phyloP scores from a whole-genome alignment of 1,140 invertebrate species.

The Protaetia brevitarsis region DNA sequence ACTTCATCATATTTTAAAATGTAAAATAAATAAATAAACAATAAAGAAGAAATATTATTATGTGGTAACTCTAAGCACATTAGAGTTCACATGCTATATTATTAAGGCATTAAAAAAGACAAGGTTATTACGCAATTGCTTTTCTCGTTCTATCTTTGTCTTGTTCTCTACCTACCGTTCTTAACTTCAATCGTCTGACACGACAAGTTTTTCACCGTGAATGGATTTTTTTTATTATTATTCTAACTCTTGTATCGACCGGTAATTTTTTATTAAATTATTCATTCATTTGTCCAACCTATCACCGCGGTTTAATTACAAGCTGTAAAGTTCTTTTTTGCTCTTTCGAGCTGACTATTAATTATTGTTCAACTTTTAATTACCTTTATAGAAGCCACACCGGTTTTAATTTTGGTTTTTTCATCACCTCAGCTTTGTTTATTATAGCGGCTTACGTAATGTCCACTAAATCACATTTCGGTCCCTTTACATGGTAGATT shows the following conservation, averaged over 20 bases:
- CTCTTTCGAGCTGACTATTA: not conserved
- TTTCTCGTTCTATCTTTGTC: not conserved
- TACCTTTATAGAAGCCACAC: constrained; percentile 2
- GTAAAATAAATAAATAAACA: too few relatives aligned
- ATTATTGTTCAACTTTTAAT: constrained; percentile 11
- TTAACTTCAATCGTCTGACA: not conserved
- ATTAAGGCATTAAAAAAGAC: too few relatives aligned
- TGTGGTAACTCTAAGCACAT: too few relatives aligned
- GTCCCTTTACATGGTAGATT: not conserved
- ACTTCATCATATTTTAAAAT: not conserved
- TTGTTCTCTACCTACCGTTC: not conserved
- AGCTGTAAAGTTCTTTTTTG: not conserved
- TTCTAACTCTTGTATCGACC: not conserved
- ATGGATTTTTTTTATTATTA: not conserved
- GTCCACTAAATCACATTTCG: not conserved
- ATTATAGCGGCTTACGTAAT: not conserved
- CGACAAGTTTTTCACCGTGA: constrained; percentile 1
- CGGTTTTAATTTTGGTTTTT: constrained; percentile 14
- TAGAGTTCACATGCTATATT: too few relatives aligned
- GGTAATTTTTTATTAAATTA: constrained; percentile 11
- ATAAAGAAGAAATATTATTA: too few relatives aligned
- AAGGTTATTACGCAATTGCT: constrained; percentile 1
- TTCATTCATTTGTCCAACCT: constrained; percentile 10
- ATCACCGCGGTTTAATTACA: not conserved
- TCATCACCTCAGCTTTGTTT: not conserved